These are phyloP conservation scores for Dicycla oo DNA, from an alignment of 2,888 invertebrate species.

Conservation along the genomic window DNA sequence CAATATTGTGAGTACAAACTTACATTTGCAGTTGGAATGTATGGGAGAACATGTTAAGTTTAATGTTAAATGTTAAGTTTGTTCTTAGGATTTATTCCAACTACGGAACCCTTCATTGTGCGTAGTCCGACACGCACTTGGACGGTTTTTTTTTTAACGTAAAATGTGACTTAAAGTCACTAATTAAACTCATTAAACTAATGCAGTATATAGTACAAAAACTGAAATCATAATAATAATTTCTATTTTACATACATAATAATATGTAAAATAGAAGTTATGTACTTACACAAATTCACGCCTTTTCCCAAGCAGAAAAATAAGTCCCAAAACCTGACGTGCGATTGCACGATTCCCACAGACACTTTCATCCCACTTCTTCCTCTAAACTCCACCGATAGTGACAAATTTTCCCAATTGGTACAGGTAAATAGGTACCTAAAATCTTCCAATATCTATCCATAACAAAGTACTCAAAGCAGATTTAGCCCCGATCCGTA, in stretches of 20 bases:
- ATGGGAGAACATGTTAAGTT: too few species aligned
- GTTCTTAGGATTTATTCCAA: too few species aligned
- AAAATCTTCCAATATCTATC: slow-evolving; percentile 8
- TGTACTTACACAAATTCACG: neutral
- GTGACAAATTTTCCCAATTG: neutral
- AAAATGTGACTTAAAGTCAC: neutral
- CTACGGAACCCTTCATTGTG: too few species aligned
- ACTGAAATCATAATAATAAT: neutral
- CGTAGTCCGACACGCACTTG: too few species aligned
- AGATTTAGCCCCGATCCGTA: slow-evolving; percentile 23
- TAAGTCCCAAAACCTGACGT: too few species aligned
- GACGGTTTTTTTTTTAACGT: neutral
- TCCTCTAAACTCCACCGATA: neutral
- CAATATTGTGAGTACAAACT: too few species aligned
- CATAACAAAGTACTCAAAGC: slow-evolving; percentile 1
- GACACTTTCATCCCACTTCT: too few species aligned
- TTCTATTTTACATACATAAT: neutral
- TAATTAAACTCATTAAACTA: neutral
- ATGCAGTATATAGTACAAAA: neutral
- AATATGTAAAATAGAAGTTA: too few species aligned
- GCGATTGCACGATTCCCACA: neutral
- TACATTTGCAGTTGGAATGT: too few species aligned
- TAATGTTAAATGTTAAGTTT: too few species aligned
- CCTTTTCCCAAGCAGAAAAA: neutral
- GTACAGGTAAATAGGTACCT: neutral